Base-by-base conservation (phyloP, 2,888 invertebrate genomes). In the Rotaria socialis region DNA sequence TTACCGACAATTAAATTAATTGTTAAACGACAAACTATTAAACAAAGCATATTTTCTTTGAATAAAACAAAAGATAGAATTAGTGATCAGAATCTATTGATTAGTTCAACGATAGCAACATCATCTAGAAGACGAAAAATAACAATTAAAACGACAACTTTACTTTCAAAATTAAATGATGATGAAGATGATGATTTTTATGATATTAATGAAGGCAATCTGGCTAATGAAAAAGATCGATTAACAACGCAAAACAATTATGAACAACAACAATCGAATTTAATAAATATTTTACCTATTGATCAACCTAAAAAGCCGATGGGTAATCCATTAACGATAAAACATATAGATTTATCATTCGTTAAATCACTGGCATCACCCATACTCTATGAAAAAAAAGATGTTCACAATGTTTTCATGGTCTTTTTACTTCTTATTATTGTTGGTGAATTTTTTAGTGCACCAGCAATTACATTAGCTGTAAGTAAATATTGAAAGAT, bases 401-500 rank as follows among this genome's bases (percentile, higher is more conserved):
- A 96, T 90, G 96, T 99, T 52, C 95, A 96, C 91, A 96, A 96
- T 92, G 96, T 96, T 0, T 99, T 99, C 93, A 96, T 98, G 92
- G 93, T 98, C 58, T 93, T 99, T 75, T 92, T 98, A 86, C 92
- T 99, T 84, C 93, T 99, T 86, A 95, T 99, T 24, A 94, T 97
- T 52, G 94, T 98, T 86, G 98, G 98, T 0, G 99, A 99, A 92
- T 98, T 98, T 92, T 97, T 98, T 92, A 95, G 95, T 89, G 96
- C 97, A 0, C 97, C 97, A 0, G 96, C 97, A 67, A 91, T 97
- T 88, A 96, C 97, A 0, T 92, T 98, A 85, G 97, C 97, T 0
- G 80, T 80, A 47, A 80, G 80, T 47, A 7, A 24, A 47, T 47
- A 22, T n/a, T 27, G 2, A 10, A 67, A 67, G 55, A 22, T 22